Conservation (phyloP, 1,140 invertebrate genomes). For the Trichonephila inaurata region DNA sequence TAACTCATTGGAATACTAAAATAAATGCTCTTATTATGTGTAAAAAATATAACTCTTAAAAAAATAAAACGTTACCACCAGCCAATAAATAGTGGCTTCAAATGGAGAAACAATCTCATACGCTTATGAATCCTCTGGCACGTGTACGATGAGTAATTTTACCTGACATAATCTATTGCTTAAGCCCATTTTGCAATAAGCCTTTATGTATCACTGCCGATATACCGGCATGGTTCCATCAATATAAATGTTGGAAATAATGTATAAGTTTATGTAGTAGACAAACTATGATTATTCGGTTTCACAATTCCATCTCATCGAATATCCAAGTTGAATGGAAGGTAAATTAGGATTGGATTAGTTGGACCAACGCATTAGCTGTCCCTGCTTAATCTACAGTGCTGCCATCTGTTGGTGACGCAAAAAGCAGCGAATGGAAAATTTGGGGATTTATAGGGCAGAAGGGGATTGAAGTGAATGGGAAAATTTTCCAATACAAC, state of each 20-base stretch:
- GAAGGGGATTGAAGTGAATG: slow-evolving; percentile 16
- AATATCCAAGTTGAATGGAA: slow-evolving; percentile 17
- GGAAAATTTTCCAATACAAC: no score
- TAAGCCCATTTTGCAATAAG: no score
- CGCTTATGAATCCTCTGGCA: no score
- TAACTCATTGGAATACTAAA: no score
- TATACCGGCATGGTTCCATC: neutral
- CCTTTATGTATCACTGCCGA: no score
- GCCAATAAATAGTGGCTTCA: no score
- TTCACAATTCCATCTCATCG: neutral
- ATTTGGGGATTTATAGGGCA: neutral
- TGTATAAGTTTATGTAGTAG: neutral
- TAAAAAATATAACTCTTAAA: no score
- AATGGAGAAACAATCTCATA: no score
- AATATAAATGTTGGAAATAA: slow-evolving; percentile 29
- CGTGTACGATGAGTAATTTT: no score
- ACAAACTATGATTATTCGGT: neutral
- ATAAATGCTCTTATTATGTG: no score
- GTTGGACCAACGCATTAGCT: neutral
- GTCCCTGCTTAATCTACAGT: neutral
- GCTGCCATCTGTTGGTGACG: slow-evolving; percentile 32
- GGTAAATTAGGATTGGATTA: slow-evolving; percentile 32
- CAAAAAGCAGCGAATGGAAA: neutral
- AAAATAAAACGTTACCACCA: no score
- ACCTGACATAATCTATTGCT: no score